Conservation (phyloP, 2,797 vertebrate species). For the Dallia pectoralis region DNA sequence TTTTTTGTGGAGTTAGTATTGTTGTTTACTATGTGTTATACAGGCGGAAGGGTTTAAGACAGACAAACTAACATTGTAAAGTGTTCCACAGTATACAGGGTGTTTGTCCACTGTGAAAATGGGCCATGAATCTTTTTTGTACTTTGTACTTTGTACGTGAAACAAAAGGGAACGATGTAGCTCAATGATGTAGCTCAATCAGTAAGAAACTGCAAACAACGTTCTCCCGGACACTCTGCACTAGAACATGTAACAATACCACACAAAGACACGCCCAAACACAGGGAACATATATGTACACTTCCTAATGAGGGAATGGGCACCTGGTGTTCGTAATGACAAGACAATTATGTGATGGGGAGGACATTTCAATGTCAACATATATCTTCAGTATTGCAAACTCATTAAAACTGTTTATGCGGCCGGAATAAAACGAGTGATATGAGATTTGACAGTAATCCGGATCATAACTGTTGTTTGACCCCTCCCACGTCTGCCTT, state of each 20-base stretch:
- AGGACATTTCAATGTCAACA: neutral
- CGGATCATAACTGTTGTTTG: neutral
- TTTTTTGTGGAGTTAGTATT: neutral
- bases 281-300: too few species aligned
- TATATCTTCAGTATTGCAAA: neutral
- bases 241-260: too few species aligned
- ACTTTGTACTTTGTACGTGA: neutral
- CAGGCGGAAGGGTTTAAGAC: neutral
- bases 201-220: too few species aligned
- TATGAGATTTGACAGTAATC: neutral
- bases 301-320: too few species aligned
- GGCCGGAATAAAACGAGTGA: neutral
- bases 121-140: too few species aligned
- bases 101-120: neutral
- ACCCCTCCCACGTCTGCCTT: neutral
- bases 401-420: neutral
- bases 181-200: too few species aligned
- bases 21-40: neutral
- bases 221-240: too few species aligned
- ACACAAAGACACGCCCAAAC: too few species aligned
- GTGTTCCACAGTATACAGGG: neutral
- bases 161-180: too few species aligned
- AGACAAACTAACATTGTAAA: neutral
- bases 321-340: too few species aligned
- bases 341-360: too few species aligned